Evolutionary conservation across 2,797 vertebrate genomes (phyloP).

Genomic region (Rousettus madagascariensis): DNA sequence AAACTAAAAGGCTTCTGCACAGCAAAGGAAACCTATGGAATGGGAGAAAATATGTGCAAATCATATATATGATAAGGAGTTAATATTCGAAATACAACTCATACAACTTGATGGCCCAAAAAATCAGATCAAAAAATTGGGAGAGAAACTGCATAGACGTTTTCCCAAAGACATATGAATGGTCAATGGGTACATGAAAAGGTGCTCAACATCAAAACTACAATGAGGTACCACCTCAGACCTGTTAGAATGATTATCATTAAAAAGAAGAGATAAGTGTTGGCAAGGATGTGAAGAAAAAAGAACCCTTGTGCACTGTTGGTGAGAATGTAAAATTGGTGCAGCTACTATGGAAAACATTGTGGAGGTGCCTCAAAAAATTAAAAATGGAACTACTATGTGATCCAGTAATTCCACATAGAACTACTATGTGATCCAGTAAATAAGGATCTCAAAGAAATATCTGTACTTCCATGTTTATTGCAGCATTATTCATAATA

Average conservation of each 20-base stretch:
- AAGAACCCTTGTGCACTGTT: not conserved
- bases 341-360: not conserved
- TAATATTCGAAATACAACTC: not conserved
- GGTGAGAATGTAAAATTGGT: not conserved
- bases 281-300: not conserved
- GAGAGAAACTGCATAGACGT: not conserved
- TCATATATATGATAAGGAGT: not conserved
- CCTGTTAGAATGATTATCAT: not conserved
- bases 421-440: not conserved
- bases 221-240: not conserved
- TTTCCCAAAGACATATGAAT: not conserved
- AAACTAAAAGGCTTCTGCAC: not conserved
- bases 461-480: not conserved
- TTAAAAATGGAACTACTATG: not conserved
- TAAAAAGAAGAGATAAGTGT: not conserved
- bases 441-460: not conserved
- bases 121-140: not conserved
- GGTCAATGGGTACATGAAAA: not conserved
- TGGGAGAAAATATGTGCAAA: not conserved
- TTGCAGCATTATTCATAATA: not conserved
- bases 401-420: not conserved
- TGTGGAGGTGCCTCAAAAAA: not conserved
- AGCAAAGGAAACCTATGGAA: not conserved
- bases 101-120: not conserved
- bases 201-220: not conserved